Base-by-base conservation (phyloP, 2,113 vertebrate genomes). In the Malurus elegans region DNA sequence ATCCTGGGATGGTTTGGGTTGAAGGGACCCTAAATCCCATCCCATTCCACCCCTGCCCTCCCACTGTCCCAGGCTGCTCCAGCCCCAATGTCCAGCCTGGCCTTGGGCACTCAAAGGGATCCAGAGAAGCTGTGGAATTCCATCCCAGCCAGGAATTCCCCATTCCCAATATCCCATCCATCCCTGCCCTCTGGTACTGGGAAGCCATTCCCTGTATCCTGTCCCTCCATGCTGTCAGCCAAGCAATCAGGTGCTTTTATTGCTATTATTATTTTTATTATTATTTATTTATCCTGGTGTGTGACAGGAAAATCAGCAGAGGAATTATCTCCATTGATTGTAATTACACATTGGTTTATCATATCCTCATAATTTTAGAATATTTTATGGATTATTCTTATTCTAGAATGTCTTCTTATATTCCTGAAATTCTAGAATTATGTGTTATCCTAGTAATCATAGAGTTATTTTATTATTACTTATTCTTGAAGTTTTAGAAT, bases 281-380 rank as follows among this genome's bases (percentile, higher is more conserved):
- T 38, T 38, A 10, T 31, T 36, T 8, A 16, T 42, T 81, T 14
- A 24, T 42, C 62, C 5, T 2, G 11, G 7, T 3, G 6, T 2
- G 58, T 3, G 25, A 18, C 4, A 26, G 42, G 62, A 36, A 25
- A 8, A 17, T 6, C 1, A 32, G 25, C 5, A 12, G 18, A 48
- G 65, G 11, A 34, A 20, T 13, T 32, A 29, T 20, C 32, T 36
- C 48, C 3, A 0, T 32, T 3, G 4, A 10, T 48, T 26, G 9
- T 25, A 14, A 31, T 19, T 50, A 5, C 0, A 7, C 12, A 42
- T 24, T 14, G 26, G 61, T 34, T 51, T 10, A 34, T 51, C 26
- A 2, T 8, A 10, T 11, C 29, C 18, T 36, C 3, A 0, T 32
- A 3, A 17, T 11, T 45, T 32, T 19, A 12, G 20, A 32, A 3